Evolutionary conservation across 2,797 vertebrate genomes (phyloP), one percentile per base, ranked within the genome.

Genomic region (Aphelocoma californica): DNA sequence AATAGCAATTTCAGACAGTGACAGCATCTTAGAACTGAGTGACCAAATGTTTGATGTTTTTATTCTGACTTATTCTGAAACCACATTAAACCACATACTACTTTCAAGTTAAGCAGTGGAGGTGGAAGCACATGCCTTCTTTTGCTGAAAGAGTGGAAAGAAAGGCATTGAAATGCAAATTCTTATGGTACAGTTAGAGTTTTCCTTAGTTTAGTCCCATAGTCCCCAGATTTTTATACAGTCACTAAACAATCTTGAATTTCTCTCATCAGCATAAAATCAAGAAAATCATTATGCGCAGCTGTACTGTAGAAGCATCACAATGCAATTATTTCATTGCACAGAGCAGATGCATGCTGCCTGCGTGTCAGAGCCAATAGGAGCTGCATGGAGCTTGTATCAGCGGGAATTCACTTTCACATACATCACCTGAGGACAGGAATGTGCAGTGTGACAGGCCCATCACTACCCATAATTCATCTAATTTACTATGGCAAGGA

Each of bases 391-490:
- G 66, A 66, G 48, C 26, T 91, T 60, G 13, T 44, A 81, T 87
- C 85, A 89, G 89, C 7, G 0, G 83, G 89, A 91, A 92, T 89
- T 92, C 61, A 24, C 57, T 88, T 86, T 78, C 92, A 74, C 62
- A 84, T 90, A 48, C 47, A 94, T 96, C 90, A 95, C 64, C 20
- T 42, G 66, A 19, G 53, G 82, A 95, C 42, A 42, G 51, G 86
- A 96, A 89, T 94, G 91, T 58, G 20, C 61, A 72, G 69, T 38
- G 86, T 90, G 94, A 96, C 93, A 95, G 86, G 75, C 38, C 45
- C 44, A 87, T 91, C 91, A 67, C 67, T 45, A 79, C 80, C 77
- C 83, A 75, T 96, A 92, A 95, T 91, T 96, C 69, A 87, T 86
- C 79, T 95, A 42, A 97, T 95, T 96, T 96, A 58, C 80, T 65